Evolutionary conservation across 2,888 invertebrate species (phyloP), one percentile per base, ranked within the genome.

Genomic region (Calliopum simillimum): DNA sequence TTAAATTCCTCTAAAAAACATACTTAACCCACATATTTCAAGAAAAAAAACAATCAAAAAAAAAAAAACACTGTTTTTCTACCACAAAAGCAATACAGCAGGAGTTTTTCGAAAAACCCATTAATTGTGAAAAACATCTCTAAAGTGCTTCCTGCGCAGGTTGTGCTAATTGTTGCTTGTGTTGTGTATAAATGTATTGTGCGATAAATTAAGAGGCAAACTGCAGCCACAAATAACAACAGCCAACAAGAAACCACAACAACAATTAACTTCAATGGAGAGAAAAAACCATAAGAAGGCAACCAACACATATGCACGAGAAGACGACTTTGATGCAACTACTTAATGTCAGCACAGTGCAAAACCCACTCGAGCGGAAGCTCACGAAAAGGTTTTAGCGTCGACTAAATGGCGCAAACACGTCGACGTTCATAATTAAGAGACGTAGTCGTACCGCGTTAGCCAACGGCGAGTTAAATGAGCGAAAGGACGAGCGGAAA

Each of bases 291-390:
- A 33, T 33, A 33, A 33, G 33, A 33, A 4, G 33, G 33, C 33
- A 33, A 33, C 3, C 33, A 33, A 33, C 33, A 33, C 33, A 33
- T 33, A 33, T 33, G 33, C 33, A n/a, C n/a, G n/a, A n/a, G 33
- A 33, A 61, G 53, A 53, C 68, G 25, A 53, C 44, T 12, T 11
- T 49, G 47, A 46, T 68, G 68, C 63, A 69, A 71, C 71, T 71
- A 65, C 71, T 71, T 71, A 71, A 71, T 64, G 71, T 69, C 68
- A 71, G 65, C 51, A 65, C 68, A 65, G 53, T 63, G 51, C 63
- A 68, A 68, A 71, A 68, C 71, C 68, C 62, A 53, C 58, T 67
- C 51, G 56, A 53, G 46, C 41, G 51, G 53, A 43, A 41, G 19
- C 19, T 13, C 14, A 13, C 23, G 49, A 67, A 66, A 46, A 61